Conservation (phyloP, 92 coral and sea anemone species). For the Parazoanthus atlanticus region DNA sequence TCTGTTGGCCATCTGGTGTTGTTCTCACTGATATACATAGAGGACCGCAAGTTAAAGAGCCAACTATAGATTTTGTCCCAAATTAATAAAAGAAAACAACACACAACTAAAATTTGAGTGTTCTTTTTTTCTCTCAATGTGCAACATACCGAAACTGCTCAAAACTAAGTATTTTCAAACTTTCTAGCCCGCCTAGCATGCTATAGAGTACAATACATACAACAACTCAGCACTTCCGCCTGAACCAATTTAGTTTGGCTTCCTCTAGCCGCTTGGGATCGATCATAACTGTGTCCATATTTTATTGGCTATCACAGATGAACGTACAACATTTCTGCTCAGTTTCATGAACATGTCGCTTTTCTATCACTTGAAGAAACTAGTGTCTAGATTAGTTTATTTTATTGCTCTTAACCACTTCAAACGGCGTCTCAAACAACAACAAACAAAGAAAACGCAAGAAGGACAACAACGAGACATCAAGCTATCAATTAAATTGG, state of each 20-base stretch:
- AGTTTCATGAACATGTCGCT: neutral
- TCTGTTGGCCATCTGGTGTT: slow-evolving; percentile 9
- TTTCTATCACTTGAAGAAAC: neutral
- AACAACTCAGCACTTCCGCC: neutral
- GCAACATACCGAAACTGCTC: neutral
- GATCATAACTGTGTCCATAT: neutral
- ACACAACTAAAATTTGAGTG: neutral
- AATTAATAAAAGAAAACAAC: neutral
- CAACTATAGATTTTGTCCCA: neutral
- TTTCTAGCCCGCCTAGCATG: neutral
- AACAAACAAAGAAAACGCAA: neutral
- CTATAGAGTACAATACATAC: neutral
- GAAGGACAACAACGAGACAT: neutral
- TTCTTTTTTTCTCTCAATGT: neutral
- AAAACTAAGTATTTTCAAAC: neutral
- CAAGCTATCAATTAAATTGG: neutral
- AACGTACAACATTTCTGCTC: neutral
- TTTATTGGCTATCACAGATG: neutral
- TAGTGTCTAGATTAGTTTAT: neutral
- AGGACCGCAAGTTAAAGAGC: neutral
- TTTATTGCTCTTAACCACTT: neutral
- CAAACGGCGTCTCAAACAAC: neutral
- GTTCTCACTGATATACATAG: neutral
- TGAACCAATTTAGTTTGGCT: neutral
- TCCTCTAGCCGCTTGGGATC: neutral